Evolutionary conservation across 2,113 vertebrate species (phyloP).

Genomic region (Bagarius yarrelli): DNA sequence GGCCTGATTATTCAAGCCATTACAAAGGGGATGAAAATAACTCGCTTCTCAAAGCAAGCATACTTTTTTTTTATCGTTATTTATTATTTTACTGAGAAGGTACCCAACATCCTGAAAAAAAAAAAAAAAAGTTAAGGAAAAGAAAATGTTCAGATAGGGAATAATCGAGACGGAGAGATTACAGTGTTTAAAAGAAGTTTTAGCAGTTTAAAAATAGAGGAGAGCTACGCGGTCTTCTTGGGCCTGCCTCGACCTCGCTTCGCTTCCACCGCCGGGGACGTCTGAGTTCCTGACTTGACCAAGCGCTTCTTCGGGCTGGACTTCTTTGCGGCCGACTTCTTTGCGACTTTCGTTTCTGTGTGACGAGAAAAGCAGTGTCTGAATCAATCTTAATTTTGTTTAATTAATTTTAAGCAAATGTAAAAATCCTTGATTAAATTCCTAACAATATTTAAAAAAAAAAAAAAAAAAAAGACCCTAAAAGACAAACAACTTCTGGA

Average conservation of each 20-base stretch:
- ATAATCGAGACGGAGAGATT: slow-evolving; percentile 38
- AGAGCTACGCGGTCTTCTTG: slow-evolving; percentile 55
- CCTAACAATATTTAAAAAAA: not conserved
- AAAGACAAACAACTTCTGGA: no score
- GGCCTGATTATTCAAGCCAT: slow-evolving; percentile 54
- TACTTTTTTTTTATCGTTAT: slow-evolving; percentile 44
- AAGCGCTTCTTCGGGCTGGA: slow-evolving; percentile 41
- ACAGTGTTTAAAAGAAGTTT: slow-evolving; percentile 28
- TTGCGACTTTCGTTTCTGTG: slow-evolving; percentile 55
- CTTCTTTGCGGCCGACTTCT: slow-evolving; percentile 38
- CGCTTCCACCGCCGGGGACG: slow-evolving; percentile 42
- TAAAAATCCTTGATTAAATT: not conserved
- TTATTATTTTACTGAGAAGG: slow-evolving; percentile 61
- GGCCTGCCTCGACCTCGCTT: slow-evolving; percentile 52
- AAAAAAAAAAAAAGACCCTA: no score
- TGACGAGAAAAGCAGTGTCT: not conserved
- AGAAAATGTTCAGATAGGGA: slow-evolving; percentile 31
- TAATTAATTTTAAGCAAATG: no score
- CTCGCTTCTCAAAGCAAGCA: slow-evolving; percentile 48
- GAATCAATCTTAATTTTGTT: no score
- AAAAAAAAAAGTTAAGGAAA: slow-evolving; percentile 34
- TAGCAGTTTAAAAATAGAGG: not conserved
- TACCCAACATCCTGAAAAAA: slow-evolving; percentile 31
- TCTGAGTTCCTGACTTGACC: slow-evolving; percentile 55
- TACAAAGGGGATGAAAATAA: slow-evolving; percentile 59